Base-by-base conservation (phyloP, 2,888 invertebrate species). In the Lasius fuliginosus region DNA sequence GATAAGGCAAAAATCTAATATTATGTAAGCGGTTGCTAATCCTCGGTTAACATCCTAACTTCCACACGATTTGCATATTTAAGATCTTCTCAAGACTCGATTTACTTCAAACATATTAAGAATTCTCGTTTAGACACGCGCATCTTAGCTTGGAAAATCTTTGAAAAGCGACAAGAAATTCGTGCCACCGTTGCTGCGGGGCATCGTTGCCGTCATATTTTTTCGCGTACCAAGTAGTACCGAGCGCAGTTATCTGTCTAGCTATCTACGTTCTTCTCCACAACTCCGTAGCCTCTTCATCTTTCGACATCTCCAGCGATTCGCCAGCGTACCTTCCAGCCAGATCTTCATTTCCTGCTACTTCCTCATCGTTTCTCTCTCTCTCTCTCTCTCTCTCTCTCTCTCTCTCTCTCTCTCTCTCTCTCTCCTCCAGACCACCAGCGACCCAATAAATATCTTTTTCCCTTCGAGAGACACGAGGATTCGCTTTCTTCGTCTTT, bases 321-420 rank as follows among this genome's bases (percentile, higher is more conserved):
- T 53, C 71, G 42, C 67, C 67, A 56, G 53, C 53, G 56, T 58
- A 68, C 73, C 33, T 73, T 46, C 60, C 79, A 81, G 60, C 73
- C 68, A 68, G 77, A 62, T 81, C 79, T 81, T 81, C 79, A 81
- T 81, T 81, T 81, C 79, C 79, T 79, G 71, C 79, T 60, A 60
- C 60, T 81, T 71, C 36, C 60, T 81, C 60, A 36, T 18, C 60
- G 60, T 53, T 53, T 53, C 53, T 53, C 53, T 81, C 49, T 71
- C 71, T 81, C 53, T 49, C 49, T 49, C 49, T 49, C 49, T 79
- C 49, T 69, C 71, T 23, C 53, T 49, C 49, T 49, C 49, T 49
- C 49, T 79, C 49, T 69, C 71, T 23, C 23, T 53, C 53, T 53
- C 53, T 81, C 49, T 71, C 71, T 81, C 53, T 49, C 49, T 49